Base-by-base conservation (phyloP, 35 echinoderm and acorn worm species). In the Anneissia japonica region DNA sequence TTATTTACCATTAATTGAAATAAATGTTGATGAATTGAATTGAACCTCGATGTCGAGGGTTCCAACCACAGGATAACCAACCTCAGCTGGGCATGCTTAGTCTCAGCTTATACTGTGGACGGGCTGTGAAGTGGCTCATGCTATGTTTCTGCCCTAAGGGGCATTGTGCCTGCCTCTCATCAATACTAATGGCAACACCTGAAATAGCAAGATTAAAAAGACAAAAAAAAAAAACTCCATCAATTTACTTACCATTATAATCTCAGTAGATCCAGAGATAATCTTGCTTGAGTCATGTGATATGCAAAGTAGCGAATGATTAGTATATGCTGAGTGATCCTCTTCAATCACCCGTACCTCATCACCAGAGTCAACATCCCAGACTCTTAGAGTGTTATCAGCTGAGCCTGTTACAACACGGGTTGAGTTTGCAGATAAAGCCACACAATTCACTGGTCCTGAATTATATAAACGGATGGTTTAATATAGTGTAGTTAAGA, bases 301-400 rank as follows among this genome's bases (percentile, higher is more conserved):
- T 64, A 64, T 12, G 21, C 51, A 64, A 6, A 64, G 51, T 23
- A 64, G 10, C 26, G 51, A 6, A 64, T 64, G 85, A 83, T 86
- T 51, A 30, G 87, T 85, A 77, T 89, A 83, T 26, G 74, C 77
- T n/a, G 87, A 77, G 34, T 93, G 92, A 37, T 93, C 87, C 30
- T 87, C 92, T 77, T 89, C 83, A 17, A 93, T 79, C 12, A 83
- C 38, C 43, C 82, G 82, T 26, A 93, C 39, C 90, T 82, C 73
- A 2, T 72, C 56, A 72, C 90, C 90, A 21, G 77, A 74, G 39
- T 77, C 34, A 32, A 82, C 34, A 45, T 87, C 72, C 90, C 90
- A 92, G 28, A 92, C 90, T 37, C 79, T 76, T 35, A 92, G 87
- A 72, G 87, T 83, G 79, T 92, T 85, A 83, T 92, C 90, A 72